phyloP scores from a whole-genome alignment of 1,140 invertebrate genomes.

The Drosophila lowei region DNA sequence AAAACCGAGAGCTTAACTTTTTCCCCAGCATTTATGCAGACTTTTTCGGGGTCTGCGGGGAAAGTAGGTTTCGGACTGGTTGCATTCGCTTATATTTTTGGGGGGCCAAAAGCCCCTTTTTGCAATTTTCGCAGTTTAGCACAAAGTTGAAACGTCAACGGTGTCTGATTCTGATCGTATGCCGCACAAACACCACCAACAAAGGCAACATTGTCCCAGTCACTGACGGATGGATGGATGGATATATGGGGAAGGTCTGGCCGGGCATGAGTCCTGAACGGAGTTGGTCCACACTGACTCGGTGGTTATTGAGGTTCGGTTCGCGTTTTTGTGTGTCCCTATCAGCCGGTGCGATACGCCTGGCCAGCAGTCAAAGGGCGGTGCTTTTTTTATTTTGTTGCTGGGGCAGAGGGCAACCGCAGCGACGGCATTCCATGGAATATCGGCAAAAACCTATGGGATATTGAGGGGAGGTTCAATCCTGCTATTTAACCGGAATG shows the following conservation, averaged over 20 bases:
- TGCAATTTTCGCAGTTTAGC: slow-evolving; percentile 64
- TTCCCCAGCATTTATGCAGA: slow-evolving; percentile 63
- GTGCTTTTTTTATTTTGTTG: too few species aligned
- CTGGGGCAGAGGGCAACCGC: too few species aligned
- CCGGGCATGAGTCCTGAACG: not conserved
- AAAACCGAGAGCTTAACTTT: slow-evolving; percentile 77
- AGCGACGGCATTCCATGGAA: too few species aligned
- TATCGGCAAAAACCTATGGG: too few species aligned
- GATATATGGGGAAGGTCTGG: slow-evolving; percentile 20
- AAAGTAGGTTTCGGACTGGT: not conserved
- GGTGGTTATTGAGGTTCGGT: slow-evolving; percentile 19
- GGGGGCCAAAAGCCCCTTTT: slow-evolving; percentile 39
- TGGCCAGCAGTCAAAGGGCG: not conserved
- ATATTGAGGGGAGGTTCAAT: too few species aligned
- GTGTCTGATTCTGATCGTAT: slow-evolving; percentile 67
- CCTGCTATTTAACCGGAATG: too few species aligned
- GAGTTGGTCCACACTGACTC: slow-evolving; percentile 20
- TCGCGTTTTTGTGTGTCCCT: not conserved
- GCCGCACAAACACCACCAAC: slow-evolving; percentile 28
- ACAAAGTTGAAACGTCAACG: slow-evolving; percentile 80
- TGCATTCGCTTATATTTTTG: slow-evolving; percentile 35
- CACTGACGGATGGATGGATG: slow-evolving; percentile 69
- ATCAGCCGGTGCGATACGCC: not conserved
- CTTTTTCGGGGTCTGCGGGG: slow-evolving; percentile 3
- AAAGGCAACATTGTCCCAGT: slow-evolving; percentile 36